These are phyloP conservation scores for Corythaeola cristata DNA, from an alignment of 2,113 vertebrate genomes.

Conservation along the genomic window DNA sequence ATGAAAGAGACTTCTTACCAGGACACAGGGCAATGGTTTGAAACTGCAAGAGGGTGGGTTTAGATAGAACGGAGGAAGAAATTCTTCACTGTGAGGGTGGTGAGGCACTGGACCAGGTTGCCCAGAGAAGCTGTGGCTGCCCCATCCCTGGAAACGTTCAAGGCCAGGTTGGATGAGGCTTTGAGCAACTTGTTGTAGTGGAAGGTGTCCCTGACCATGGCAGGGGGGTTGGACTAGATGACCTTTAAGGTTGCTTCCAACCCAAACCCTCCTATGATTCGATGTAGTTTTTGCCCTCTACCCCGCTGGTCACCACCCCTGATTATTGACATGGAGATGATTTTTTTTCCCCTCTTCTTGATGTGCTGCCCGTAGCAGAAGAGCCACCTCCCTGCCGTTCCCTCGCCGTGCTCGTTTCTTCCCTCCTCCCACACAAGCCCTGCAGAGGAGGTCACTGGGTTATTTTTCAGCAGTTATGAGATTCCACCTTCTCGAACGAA, in stretches of 20 bases:
- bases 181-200: rapidly evolving
- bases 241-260: too few relatives aligned
- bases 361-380: not conserved
- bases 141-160: not conserved
- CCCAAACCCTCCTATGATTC: too few relatives aligned
- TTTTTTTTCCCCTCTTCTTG: not conserved
- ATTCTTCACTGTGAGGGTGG: too few relatives aligned
- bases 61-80: too few relatives aligned
- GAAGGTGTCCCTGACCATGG: not conserved
- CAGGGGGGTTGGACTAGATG: not conserved
- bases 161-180: not conserved
- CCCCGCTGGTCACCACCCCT: too few relatives aligned
- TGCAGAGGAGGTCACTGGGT: not conserved
- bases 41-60: too few relatives aligned
- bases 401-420: not conserved
- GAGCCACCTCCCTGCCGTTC: not conserved
- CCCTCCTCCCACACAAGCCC: not conserved
- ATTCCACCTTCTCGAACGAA: not conserved
- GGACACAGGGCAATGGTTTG: too few relatives aligned
- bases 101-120: not conserved
- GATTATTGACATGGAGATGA: not conserved
- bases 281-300: too few relatives aligned
- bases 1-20: not conserved
- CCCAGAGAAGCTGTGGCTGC: not conserved
- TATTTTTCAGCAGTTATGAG: not conserved